Evolutionary conservation across 2,113 vertebrate genomes (phyloP).

Genomic region (Australoheros scitulus): DNA sequence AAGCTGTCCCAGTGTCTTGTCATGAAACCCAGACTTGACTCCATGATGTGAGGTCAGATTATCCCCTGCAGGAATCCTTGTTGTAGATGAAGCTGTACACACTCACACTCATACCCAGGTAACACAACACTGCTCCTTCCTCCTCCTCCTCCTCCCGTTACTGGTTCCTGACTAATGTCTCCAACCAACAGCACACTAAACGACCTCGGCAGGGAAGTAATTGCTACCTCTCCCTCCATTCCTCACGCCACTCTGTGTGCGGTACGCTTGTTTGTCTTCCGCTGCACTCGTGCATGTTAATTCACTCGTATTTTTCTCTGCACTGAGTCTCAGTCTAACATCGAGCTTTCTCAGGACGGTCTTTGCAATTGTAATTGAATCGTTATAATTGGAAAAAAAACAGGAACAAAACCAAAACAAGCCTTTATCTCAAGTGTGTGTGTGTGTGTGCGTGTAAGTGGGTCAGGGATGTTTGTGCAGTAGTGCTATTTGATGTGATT

Average conservation of each 20-base stretch:
- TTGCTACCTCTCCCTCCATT: background rate
- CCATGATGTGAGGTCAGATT: background rate
- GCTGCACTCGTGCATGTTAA: background rate
- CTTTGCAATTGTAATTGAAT: background rate
- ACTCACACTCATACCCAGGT: background rate
- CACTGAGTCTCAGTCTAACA: background rate
- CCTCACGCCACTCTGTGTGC: background rate
- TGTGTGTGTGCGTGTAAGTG: constrained; percentile 13
- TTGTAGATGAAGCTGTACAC: background rate
- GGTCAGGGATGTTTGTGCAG: constrained; percentile 45
- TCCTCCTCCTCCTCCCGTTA: background rate
- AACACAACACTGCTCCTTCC: background rate
- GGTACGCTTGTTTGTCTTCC: background rate
- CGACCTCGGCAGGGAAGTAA: constrained; percentile 14
- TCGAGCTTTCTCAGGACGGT: background rate
- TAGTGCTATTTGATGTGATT: constrained; percentile 30
- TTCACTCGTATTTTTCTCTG: constrained; percentile 9
- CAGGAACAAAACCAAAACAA: background rate
- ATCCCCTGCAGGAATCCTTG: background rate
- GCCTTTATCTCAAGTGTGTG: background rate
- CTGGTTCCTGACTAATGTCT: background rate
- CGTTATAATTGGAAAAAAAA: constrained; percentile 18
- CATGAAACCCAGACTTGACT: background rate
- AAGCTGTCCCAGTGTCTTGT: background rate
- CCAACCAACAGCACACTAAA: background rate